phyloP scores from a whole-genome alignment of 92 coral and sea anemone genomes.

The Montipora capitata region DNA sequence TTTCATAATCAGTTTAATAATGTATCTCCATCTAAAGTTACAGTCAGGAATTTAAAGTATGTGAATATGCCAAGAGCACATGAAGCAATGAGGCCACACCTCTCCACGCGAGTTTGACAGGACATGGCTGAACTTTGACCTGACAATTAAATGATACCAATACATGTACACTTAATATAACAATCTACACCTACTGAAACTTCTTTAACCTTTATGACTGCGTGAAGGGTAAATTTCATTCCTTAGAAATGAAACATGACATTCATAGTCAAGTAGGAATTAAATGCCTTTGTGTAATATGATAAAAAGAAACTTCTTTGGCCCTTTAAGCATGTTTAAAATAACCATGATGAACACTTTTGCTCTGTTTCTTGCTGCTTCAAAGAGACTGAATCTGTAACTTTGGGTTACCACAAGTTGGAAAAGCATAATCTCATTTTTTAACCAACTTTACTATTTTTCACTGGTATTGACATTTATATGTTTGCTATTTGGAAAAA shows the following conservation, averaged over 20 bases:
- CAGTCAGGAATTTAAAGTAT: conserved; percentile 49
- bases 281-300: conserved; percentile 10
- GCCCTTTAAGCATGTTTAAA: conserved; percentile 23
- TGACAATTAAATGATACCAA: neutral
- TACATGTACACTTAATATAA: conserved; percentile 14
- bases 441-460: too few species aligned
- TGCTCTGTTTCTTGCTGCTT: conserved; percentile 34
- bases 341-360: conserved; percentile 15
- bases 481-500: too few species aligned
- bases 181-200: conserved; percentile 31
- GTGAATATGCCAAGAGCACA: conserved; percentile 54
- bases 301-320: conserved; percentile 47
- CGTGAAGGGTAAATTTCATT: conserved; percentile 1
- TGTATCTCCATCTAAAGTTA: conserved; percentile 48
- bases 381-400: conserved; percentile 25
- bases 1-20: conserved; percentile 59
- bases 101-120: conserved; percentile 30
- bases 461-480: too few species aligned
- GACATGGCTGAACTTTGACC: conserved; percentile 18
- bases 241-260: conserved; percentile 9
- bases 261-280: conserved; percentile 4
- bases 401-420: neutral
- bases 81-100: conserved; percentile 29
- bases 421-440: neutral
- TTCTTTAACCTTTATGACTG: conserved; percentile 20